phyloP scores from a whole-genome alignment of 2,113 vertebrate genomes.

The Aegotheles bennettii region DNA sequence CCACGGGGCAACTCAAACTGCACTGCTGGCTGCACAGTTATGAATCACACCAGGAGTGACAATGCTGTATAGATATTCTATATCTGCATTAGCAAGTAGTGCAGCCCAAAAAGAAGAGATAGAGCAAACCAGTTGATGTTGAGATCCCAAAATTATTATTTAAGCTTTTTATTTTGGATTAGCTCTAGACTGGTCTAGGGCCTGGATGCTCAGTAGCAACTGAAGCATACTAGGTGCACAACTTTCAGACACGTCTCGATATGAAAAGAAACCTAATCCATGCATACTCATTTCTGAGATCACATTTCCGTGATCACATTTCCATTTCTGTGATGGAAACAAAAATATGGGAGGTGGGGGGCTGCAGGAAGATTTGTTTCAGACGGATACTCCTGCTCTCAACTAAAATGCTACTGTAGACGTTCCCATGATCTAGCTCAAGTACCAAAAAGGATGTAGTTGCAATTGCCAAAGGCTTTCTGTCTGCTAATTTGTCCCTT shows the following conservation, averaged over 20 bases:
- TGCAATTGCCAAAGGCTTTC: background rate
- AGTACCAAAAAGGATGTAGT: background rate
- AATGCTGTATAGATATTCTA: background rate
- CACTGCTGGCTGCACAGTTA: background rate
- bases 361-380: background rate
- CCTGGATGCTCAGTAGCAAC: background rate
- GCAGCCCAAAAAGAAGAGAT: background rate
- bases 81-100: background rate
- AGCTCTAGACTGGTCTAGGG: background rate
- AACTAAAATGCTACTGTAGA: background rate
- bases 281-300: background rate
- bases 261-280: background rate
- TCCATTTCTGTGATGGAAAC: background rate
- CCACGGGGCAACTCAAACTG: background rate
- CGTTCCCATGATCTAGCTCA: background rate
- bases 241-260: background rate
- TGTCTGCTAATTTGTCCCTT: constrained; percentile 26
- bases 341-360: background rate
- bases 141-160: background rate
- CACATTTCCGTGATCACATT: background rate
- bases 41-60: background rate
- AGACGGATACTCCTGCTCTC: background rate
- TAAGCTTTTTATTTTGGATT: background rate
- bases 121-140: background rate
- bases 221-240: background rate